Evolutionary conservation across 2,113 vertebrate species (phyloP).

Genomic region (Ranitomeya imitator): DNA sequence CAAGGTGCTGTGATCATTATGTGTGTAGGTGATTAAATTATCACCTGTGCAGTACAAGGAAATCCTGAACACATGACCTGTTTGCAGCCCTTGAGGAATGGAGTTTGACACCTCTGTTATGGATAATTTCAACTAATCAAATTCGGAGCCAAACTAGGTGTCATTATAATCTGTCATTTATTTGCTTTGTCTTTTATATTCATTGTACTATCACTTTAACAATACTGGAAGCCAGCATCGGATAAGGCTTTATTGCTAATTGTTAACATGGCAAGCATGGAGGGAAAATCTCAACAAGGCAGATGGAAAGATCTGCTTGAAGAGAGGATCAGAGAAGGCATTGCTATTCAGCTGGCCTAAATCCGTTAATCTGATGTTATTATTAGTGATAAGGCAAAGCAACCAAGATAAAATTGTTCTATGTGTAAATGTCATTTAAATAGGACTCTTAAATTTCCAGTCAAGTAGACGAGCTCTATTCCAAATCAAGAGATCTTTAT

Average conservation of each 20-base stretch:
- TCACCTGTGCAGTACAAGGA: no score
- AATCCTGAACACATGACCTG: no score
- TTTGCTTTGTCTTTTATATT: not conserved
- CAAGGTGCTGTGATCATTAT: no score
- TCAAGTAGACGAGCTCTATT: conserved; percentile 75
- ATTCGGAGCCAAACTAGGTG: not conserved
- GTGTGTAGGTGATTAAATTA: no score
- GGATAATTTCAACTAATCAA: not conserved
- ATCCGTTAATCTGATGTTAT: conserved; percentile 81
- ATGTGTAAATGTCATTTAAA: conserved; percentile 78
- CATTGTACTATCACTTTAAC: not conserved
- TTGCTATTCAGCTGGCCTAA: conserved; percentile 72
- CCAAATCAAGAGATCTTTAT: conserved; percentile 75
- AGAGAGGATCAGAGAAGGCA: conserved; percentile 74
- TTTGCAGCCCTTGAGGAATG: no score
- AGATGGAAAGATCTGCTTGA: conserved; percentile 75
- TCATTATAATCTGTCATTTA: not conserved
- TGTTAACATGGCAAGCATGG: conserved; percentile 66
- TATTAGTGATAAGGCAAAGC: conserved; percentile 77
- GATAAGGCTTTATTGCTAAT: conserved; percentile 67
- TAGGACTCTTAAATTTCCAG: conserved; percentile 74
- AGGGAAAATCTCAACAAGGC: conserved; percentile 68
- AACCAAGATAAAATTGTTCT: conserved; percentile 77
- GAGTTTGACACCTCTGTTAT: no score
- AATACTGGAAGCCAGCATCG: not conserved